Evolutionary conservation across 92 coral and sea anemone genomes (phyloP).

Genomic region (Paramuricea clavata): DNA sequence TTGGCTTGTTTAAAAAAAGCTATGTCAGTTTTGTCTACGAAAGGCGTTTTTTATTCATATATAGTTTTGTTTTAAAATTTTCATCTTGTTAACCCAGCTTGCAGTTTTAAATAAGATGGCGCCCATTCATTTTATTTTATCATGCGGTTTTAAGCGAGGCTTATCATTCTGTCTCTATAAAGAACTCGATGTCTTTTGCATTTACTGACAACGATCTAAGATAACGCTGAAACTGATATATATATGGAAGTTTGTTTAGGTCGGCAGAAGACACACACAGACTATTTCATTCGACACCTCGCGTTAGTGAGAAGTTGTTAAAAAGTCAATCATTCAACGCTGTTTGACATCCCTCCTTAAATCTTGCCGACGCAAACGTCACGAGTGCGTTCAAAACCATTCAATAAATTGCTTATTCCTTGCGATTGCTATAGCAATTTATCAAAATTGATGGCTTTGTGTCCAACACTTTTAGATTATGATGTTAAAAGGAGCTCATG

Average conservation of each 20-base stretch:
- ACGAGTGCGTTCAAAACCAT: neutral
- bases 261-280: conserved; percentile 38
- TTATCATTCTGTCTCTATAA: no score
- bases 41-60: no score
- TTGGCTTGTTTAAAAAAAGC: no score
- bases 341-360: neutral
- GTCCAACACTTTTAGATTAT: no score
- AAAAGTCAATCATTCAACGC: conserved; percentile 19
- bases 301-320: conserved; percentile 17
- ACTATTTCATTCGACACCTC: conserved; percentile 16
- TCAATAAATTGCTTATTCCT: neutral
- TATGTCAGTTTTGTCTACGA: no score
- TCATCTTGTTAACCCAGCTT: neutral
- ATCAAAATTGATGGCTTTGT: no score
- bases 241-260: neutral
- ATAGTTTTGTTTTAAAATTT: neutral
- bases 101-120: neutral
- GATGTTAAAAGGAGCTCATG: no score
- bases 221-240: conserved; percentile 6
- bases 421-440: neutral
- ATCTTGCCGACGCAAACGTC: neutral
- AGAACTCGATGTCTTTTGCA: conserved; percentile 17
- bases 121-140: neutral
- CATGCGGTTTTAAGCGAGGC: neutral
- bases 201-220: conserved; percentile 23